Evolutionary conservation across 1,140 invertebrate genomes (phyloP), one percentile per base, ranked within the genome.

Genomic region (Yoshiicerus persimilis): DNA sequence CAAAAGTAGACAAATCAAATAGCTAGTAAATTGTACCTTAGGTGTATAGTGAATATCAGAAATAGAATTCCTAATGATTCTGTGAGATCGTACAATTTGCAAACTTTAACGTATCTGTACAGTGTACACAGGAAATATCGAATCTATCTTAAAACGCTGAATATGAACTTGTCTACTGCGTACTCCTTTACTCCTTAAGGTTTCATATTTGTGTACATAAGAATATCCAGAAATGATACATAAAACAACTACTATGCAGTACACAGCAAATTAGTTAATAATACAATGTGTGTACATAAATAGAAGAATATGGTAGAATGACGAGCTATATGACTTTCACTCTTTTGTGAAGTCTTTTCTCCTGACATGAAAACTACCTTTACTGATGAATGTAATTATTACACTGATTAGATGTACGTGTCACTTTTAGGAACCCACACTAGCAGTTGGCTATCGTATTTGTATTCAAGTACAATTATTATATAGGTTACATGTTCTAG

Each of bases 311-410:
- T 16, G 75, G 75, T 80, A 80, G 75, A 23, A n/a, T 80, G 34
- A 80, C 75, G 75, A 80, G 75, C 75, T 80, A 80, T 47, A 47
- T 80, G 75, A 80, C 32, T 38, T 36, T 80, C 75, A 80, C 75
- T 16, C 20, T 36, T 32, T 4, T 2, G 75, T 80, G 75, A 80
- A 80, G 75, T 80, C 75, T 80, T 80, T 80, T 80, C 32, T 34
- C 30, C 75, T 80, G 34, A 34, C n/a, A 23, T 9, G 30, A 80
- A 32, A 34, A 80, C 32, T 80, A 80, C 75, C 32, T 56, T 56
- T 56, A 56, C 47, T 56, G 47, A 56, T 56, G 13, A 56, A 56
- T 56, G 47, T 56, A 56, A 56, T 56, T 56, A 56, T 16, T 56
- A 56, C 47, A 56, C 47, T 56, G 47, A 56, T n/a, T n/a, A 56